A percentile compares a stretch with the other conserved stretches of the same genome.
Conservation (phyloP, 2,113 vertebrate genomes). For the Thinocorus orbignyianus region DNA sequence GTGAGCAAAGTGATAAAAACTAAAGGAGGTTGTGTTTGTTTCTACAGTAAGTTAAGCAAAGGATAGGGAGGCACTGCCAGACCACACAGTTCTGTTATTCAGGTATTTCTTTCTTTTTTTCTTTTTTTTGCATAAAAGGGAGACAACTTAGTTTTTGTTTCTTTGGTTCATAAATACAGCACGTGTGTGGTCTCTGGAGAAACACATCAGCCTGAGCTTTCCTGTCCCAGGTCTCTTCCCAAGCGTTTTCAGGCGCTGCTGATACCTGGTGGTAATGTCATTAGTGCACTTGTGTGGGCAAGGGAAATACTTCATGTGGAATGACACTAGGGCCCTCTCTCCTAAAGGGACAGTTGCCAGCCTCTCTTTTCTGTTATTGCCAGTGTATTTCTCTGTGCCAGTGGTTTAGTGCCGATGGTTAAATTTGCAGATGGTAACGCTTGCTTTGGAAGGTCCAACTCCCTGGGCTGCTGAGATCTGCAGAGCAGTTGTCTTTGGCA, state of each 20-base stretch:
- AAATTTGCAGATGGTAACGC: not conserved
- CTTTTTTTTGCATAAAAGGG: not conserved
- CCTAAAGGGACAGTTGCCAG: not conserved
- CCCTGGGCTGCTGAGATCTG: not conserved
- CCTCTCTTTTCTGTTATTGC: not conserved
- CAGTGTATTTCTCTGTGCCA: not conserved
- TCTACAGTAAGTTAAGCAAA: not conserved
- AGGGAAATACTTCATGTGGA: not conserved
- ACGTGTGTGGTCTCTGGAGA: slow-evolving; percentile 22
- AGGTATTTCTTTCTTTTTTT: not conserved
- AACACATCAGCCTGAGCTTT: not conserved
- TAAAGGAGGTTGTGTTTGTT: slow-evolving; percentile 2
- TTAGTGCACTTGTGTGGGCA: not conserved
- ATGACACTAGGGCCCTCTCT: not conserved
- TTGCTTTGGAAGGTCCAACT: not conserved
- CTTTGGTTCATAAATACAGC: slow-evolving; percentile 33
- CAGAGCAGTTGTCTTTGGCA: not conserved
- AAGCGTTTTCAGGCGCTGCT: not conserved
- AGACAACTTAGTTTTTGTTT: slow-evolving; percentile 26
- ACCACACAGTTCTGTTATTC: slow-evolving; percentile 40
- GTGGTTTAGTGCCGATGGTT: not conserved
- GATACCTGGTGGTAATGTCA: not conserved
- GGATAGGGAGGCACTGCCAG: not conserved
- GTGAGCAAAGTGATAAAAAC: not conserved
- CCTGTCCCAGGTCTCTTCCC: not conserved